Base-by-base conservation (phyloP, 2,113 vertebrate species). In the Crotalus viridis region DNA sequence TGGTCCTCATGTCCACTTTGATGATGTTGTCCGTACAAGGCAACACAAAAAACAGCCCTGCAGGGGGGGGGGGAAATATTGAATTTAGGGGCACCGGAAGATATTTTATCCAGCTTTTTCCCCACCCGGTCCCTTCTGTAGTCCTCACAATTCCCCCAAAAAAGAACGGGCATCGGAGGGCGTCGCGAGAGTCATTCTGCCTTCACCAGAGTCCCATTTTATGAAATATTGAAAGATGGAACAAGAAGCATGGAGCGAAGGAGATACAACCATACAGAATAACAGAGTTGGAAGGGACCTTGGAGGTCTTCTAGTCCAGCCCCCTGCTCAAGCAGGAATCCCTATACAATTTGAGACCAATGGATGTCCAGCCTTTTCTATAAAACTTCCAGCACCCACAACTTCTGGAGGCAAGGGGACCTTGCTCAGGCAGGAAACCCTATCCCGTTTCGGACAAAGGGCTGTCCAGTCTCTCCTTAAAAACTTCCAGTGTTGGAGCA, bases 1-100 rank as follows among this genome's bases (percentile, higher is more conserved):
- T 98, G 55, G 99, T 99, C 92, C 99, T 98, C 98, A 99, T 99
- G 97, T 99, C 99, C 97, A 99, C 99, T 69, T 99, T 99, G 96
- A 99, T 98, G 93, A 99, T 98, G 97, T 96, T 99, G 98, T 99
- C 99, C 0, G 99, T 99, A 97, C 99, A 99, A 0, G 99, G 99
- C 95, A 99, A 95, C 95, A 99, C 94, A 15, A 99, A 99, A 97
- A 99, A 99, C 95, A 99, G 96, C 89, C 99, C 99, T 99, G 98
- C n/a, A 92, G 87, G 94, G 92, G 89, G 89, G 91, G 17, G 89
- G 89, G 91, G 17, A 0, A 81, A 17, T 1, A 0, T 43, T 39
- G n/a, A 69, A 51, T n/a, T 6, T 10, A 33, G 28, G 6, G 33
- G 39, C 33, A 43, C 6, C 0, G 87, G 54, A 26, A 55, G 52